Conservation (phyloP, 2,113 vertebrate species). For the Grus americana region DNA sequence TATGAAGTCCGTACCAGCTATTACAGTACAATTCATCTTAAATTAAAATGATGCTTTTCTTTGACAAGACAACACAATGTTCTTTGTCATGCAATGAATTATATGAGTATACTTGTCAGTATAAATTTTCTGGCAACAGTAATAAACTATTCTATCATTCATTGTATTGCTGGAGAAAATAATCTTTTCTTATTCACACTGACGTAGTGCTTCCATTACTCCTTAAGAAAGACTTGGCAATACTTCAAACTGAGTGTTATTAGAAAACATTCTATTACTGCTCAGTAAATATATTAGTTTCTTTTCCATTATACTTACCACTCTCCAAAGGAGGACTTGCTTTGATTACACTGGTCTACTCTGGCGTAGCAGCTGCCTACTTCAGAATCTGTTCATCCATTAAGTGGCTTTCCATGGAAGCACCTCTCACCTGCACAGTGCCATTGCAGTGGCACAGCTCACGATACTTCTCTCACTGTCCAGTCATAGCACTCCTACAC, state of each 20-base stretch:
- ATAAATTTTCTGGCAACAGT: conserved; percentile 63
- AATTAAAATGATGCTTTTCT: conserved; percentile 52
- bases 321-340: conserved; percentile 27
- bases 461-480: neutral
- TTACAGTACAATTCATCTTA: conserved; percentile 46
- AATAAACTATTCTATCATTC: conserved; percentile 64
- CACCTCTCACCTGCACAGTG: neutral
- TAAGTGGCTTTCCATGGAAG: neutral
- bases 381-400: neutral
- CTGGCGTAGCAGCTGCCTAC: neutral
- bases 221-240: conserved; percentile 53
- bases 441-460: neutral
- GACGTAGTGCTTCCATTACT: conserved; percentile 47
- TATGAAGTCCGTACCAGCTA: conserved; percentile 17
- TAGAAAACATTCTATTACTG: conserved; percentile 65
- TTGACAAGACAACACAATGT: conserved; percentile 44
- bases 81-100: conserved; percentile 55
- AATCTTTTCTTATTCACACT: conserved; percentile 50
- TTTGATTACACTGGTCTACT: conserved; percentile 25
- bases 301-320: conserved; percentile 30
- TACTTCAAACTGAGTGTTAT: conserved; percentile 66
- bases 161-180: conserved; percentile 60
- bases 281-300: conserved; percentile 64
- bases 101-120: conserved; percentile 42
- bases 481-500: neutral